Evolutionary conservation across 2,797 vertebrate species (phyloP), one percentile per base, ranked within the genome.

Genomic region (Antrozous pallidus): DNA sequence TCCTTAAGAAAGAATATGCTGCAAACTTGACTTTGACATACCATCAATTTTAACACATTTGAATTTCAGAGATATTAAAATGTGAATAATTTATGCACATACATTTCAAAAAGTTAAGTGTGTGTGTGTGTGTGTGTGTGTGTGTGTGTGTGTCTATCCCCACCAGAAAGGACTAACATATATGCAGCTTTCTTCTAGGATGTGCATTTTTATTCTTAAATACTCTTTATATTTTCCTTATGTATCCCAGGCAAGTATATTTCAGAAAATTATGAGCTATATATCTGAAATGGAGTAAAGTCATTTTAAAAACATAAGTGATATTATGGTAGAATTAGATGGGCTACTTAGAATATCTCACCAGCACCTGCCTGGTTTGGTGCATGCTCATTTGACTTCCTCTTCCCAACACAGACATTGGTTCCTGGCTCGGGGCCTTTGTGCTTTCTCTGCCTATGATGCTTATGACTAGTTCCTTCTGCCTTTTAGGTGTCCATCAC

Each of bases 11-110:
- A 82, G 14, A 28, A 16, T 84, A 67, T 65, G 17, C n/a, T 87
- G 12, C 24, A 14, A 54, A 54, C 74, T 79, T 92, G 70, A 84
- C 33, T 91, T 93, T 90, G 65, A 90, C 33, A 54, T 73, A 9
- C 14, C 33, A 85, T 45, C 71, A 47, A 36, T 85, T 91, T 80
- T 85, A 91, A 81, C 17, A 80, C n/a, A 31, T 74, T 71, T 16
- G 49, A 70, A 77, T 90, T 93, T 69, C 47, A 33, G 28, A 63
- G 36, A 84, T 88, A 91, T 74, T 90, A 88, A 86, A 83, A 77
- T 67, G 11, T 77, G 36, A 79, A 83, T 65, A 74, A 77, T 85
- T 10, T 92, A 33, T 84, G 18, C 61, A 42, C 49, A 38, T 38
- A 61, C 22, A 79, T 49, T 85, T 65, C n/a, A 33, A 91, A 78